Conservation (phyloP, 2,888 invertebrate species). For the Epinotia nisella region DNA sequence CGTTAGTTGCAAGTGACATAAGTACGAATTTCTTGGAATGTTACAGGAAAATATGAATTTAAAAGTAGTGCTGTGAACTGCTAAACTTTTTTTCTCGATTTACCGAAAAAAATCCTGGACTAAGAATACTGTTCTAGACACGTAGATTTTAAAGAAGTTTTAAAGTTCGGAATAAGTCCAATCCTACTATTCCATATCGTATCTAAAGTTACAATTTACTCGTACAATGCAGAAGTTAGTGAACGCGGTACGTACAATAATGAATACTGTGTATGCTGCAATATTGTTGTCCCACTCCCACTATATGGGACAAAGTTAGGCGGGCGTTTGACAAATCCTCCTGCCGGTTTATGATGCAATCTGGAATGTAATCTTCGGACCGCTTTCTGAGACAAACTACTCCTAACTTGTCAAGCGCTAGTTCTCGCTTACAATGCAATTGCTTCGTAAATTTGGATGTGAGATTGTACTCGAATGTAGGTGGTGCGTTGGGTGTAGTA, state of each 20-base stretch:
- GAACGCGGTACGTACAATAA: constrained; percentile 12
- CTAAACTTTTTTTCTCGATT: no score
- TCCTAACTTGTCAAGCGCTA: constrained; percentile 61
- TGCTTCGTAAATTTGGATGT: constrained; percentile 36
- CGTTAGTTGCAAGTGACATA: no score
- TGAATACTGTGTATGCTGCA: constrained; percentile 26
- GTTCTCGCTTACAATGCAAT: constrained; percentile 59
- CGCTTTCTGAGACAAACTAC: constrained; percentile 63
- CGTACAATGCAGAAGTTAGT: constrained; percentile 1
- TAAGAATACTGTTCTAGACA: no score
- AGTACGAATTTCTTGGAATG: no score
- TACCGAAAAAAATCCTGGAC: no score
- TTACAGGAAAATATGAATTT: no score
- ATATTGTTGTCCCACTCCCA: constrained; percentile 39
- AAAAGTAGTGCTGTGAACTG: no score
- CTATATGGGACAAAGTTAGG: neutral
- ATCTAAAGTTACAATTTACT: constrained; percentile 6
- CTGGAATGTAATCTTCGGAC: constrained; percentile 67
- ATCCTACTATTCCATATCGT: neutral
- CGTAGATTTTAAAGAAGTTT: no score
- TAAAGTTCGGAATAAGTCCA: no score
- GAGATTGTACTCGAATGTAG: neutral
- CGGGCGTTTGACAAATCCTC: constrained; percentile 59
- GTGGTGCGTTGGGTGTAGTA: neutral
- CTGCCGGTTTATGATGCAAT: constrained; percentile 62